Percentiles rank a stretch among this genome's conserved stretches.
These are phyloP conservation scores for Eptatretus burgeri DNA, from an alignment of 2,113 vertebrate genomes.

Conservation along the genomic window DNA sequence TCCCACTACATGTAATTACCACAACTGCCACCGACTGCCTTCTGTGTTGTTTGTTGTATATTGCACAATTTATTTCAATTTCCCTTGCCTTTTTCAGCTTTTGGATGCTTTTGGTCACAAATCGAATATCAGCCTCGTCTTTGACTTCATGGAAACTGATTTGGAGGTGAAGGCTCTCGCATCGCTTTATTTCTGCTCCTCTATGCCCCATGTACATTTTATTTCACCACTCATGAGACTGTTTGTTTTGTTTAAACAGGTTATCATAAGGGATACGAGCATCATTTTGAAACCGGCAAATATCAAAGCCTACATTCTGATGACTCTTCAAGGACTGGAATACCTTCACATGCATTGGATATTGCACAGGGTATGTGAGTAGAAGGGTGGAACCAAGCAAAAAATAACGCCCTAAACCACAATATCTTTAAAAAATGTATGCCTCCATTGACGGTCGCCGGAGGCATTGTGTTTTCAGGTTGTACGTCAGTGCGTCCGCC, in stretches of 20 bases:
- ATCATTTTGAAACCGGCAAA: slow-evolving; percentile 71
- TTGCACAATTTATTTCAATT: neutral
- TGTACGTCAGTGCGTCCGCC: too few species aligned
- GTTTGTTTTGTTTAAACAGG: slow-evolving; percentile 21
- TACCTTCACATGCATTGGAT: slow-evolving; percentile 89
- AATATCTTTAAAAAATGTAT: neutral
- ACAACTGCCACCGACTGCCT: too few species aligned
- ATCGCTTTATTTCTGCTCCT: neutral
- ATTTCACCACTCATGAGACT: neutral
- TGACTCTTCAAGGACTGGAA: slow-evolving; percentile 87
- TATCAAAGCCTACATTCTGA: slow-evolving; percentile 84
- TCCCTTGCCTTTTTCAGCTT: slow-evolving; percentile 27
- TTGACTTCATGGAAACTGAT: slow-evolving; percentile 98
- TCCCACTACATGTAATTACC: too few species aligned
- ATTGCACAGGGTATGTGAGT: slow-evolving; percentile 48
- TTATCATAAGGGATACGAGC: slow-evolving; percentile 85
- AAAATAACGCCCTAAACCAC: too few species aligned
- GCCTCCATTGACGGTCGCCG: too few species aligned
- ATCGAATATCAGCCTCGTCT: slow-evolving; percentile 91
- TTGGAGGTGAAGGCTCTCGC: slow-evolving; percentile 37
- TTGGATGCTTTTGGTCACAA: slow-evolving; percentile 94
- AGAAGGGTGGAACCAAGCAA: too few species aligned
- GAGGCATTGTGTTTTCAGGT: too few species aligned
- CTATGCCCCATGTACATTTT: neutral
- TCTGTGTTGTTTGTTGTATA: neutral